phyloP scores from a whole-genome alignment of 2,113 vertebrate species.

The Puffinus mauretanicus region DNA sequence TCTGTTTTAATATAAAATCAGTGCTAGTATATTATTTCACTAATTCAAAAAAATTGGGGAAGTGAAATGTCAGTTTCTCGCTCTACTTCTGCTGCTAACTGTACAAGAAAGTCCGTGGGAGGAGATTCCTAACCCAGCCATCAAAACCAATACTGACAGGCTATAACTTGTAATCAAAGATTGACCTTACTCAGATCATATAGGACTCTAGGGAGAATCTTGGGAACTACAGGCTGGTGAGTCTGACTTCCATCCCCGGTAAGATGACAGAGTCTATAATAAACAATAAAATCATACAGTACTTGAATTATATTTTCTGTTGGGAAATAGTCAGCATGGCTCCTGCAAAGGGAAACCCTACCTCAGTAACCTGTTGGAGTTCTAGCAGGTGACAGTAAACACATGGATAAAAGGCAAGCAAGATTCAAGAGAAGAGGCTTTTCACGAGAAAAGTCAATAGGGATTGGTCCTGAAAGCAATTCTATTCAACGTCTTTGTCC shows the following conservation, averaged over 20 bases:
- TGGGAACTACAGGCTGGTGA: background rate
- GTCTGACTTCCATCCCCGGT: background rate
- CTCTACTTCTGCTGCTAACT: background rate
- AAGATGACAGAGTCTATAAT: background rate
- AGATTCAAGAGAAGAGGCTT: background rate
- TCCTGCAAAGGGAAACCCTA: background rate
- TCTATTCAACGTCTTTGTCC: background rate
- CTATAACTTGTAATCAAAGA: constrained; percentile 33
- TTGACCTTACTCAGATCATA: background rate
- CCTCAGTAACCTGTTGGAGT: background rate
- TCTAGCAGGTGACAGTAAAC: background rate
- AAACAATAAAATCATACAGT: background rate
- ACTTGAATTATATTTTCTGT: background rate
- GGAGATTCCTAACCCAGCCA: background rate
- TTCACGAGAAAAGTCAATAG: background rate
- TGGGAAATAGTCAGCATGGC: background rate
- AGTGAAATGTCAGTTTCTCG: background rate
- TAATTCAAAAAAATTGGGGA: background rate
- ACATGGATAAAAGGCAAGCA: background rate
- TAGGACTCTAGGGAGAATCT: background rate
- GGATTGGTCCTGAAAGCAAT: background rate
- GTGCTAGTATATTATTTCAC: background rate
- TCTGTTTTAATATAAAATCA: background rate
- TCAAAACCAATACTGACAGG: constrained; percentile 9
- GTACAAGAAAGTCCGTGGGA: background rate